These are phyloP conservation scores for Gadopsis marmoratus DNA, from an alignment of 2,797 vertebrate species.

Conservation along the genomic window DNA sequence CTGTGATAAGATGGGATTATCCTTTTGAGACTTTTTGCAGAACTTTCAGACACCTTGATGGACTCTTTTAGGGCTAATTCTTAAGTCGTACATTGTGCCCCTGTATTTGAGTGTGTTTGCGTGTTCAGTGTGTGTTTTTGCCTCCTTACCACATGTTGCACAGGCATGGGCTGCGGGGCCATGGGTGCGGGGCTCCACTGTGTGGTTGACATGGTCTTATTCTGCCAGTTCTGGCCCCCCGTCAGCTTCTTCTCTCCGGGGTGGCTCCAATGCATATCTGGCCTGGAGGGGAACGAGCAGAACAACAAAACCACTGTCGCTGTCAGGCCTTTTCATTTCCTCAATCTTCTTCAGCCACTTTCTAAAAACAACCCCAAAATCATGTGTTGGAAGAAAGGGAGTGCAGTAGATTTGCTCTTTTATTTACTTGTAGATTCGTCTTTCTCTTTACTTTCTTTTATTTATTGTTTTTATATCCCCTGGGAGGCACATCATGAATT, in stretches of 20 bases:
- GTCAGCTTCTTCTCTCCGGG: constrained; percentile 88
- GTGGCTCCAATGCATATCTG: constrained; percentile 88
- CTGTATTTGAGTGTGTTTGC: neutral
- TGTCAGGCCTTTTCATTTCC: neutral
- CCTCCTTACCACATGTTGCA: constrained; percentile 88
- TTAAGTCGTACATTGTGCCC: neutral
- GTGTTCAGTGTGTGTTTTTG: neutral
- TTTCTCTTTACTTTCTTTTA: neutral
- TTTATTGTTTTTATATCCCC: neutral
- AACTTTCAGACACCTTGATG: constrained; percentile 22
- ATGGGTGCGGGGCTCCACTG: constrained; percentile 85
- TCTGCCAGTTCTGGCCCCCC: constrained; percentile 88
- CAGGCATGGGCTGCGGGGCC: constrained; percentile 84
- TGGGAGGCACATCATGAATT: constrained; percentile 19
- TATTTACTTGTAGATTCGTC: neutral
- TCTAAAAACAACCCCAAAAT: neutral
- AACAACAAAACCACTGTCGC: neutral
- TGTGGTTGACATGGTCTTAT: constrained; percentile 88
- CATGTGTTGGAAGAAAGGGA: neutral
- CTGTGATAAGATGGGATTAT: neutral
- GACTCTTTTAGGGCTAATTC: neutral
- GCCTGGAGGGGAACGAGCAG: constrained; percentile 74
- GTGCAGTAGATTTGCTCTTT: neutral
- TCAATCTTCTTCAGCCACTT: neutral
- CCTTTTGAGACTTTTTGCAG: neutral